Percentiles rank a stretch among this genome's conserved stretches.
Conservation (phyloP, 2,113 vertebrate genomes). For the Phycodurus eques region DNA sequence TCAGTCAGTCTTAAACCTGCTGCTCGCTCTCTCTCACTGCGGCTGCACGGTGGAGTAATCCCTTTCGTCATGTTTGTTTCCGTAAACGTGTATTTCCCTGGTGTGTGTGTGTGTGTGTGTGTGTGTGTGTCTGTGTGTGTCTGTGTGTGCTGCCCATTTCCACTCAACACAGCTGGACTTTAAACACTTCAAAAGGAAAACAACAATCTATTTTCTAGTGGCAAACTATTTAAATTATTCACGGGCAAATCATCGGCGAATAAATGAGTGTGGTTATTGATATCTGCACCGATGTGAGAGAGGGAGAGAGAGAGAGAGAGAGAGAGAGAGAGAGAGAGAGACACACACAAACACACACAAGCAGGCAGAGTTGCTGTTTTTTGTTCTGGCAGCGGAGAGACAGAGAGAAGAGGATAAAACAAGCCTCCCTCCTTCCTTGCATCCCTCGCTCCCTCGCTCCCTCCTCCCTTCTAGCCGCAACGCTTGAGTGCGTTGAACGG, state of each 20-base stretch:
- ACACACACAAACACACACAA: slow-evolving; percentile 38
- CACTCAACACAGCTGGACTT: slow-evolving; percentile 53
- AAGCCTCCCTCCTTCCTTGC: slow-evolving; percentile 57
- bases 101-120: slow-evolving; percentile 26
- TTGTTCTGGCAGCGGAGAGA: slow-evolving; percentile 71
- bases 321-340: too few species aligned
- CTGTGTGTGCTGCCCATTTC: slow-evolving; percentile 24
- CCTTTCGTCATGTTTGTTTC: slow-evolving; percentile 62
- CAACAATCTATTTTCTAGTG: slow-evolving; percentile 68
- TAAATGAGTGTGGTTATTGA: slow-evolving; percentile 70
- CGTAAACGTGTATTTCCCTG: slow-evolving; percentile 57
- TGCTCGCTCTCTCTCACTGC: slow-evolving; percentile 37
- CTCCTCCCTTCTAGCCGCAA: slow-evolving; percentile 57
- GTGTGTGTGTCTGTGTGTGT: slow-evolving; percentile 11
- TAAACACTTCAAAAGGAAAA: slow-evolving; percentile 62
- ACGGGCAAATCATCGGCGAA: slow-evolving; percentile 69
- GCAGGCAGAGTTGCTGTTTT: slow-evolving; percentile 69
- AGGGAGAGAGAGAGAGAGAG: slow-evolving; percentile 1
- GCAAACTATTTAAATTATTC: slow-evolving; percentile 73
- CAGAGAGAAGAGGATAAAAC: slow-evolving; percentile 72
- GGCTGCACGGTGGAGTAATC: slow-evolving; percentile 66
- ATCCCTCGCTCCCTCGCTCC: slow-evolving; percentile 60
- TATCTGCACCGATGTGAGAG: slow-evolving; percentile 44
- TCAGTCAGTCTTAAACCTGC: slow-evolving; percentile 75
- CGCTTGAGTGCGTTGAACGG: slow-evolving; percentile 75